phyloP scores from a whole-genome alignment of 2,888 invertebrate species.

The Strigamia maritima region DNA sequence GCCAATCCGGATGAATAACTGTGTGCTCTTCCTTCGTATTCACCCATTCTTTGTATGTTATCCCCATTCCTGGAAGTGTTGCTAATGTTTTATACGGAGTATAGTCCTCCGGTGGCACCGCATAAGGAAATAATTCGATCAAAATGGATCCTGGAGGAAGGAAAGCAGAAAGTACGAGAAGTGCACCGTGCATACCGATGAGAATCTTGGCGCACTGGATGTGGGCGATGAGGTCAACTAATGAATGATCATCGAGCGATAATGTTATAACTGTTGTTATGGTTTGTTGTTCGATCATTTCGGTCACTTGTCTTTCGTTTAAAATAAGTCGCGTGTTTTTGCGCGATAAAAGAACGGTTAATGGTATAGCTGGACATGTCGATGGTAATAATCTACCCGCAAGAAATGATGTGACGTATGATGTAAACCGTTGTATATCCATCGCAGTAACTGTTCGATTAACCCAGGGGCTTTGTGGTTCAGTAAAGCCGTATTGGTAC shows the following conservation, averaged over 20 bases:
- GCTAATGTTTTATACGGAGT: conserved; percentile 54
- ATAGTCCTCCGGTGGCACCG: conserved; percentile 53
- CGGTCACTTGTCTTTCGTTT: conserved; percentile 34
- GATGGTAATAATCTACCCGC: neutral
- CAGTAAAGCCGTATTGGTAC: conserved; percentile 57
- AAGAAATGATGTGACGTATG: neutral
- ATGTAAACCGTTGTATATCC: conserved; percentile 42
- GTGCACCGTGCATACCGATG: conserved; percentile 56
- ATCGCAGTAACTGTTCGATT: conserved; percentile 44
- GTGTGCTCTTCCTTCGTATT: conserved; percentile 50
- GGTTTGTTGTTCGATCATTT: neutral
- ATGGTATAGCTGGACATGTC: neutral
- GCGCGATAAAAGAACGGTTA: conserved; percentile 26
- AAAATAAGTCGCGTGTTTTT: conserved; percentile 37
- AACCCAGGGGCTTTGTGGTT: conserved; percentile 53
- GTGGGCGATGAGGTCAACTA: conserved; percentile 33
- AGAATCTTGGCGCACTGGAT: conserved; percentile 46
- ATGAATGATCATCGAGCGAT: conserved; percentile 34
- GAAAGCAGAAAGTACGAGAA: conserved; percentile 53
- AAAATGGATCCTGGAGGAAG: conserved; percentile 51
- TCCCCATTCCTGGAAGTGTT: conserved; percentile 48
- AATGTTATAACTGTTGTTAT: neutral
- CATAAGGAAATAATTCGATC: conserved; percentile 58
- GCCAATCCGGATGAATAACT: conserved; percentile 43
- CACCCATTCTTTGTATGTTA: conserved; percentile 53